Base-by-base conservation (phyloP, 2,888 invertebrate species). In the Hirtodrosophila trivittata region DNA sequence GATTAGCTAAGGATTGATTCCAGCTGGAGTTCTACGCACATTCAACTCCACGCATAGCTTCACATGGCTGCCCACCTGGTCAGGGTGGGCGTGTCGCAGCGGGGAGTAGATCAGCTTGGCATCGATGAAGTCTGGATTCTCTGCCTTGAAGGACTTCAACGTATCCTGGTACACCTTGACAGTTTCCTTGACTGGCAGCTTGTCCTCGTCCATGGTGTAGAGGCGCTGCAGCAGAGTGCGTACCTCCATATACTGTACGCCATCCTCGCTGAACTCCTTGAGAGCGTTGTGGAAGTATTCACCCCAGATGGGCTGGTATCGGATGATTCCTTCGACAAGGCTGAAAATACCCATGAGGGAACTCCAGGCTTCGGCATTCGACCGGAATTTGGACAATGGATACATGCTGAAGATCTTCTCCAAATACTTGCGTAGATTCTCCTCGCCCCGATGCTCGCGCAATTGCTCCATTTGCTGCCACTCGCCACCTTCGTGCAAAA, bases 61-160 rank as follows among this genome's bases (percentile, higher is more conserved):
- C 25, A 94, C 83, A 75, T 93, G 93, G 0, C 89, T 72, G 0
- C 89, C 87, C 4, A 94, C 78, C 0, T 88, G 82, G 0, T 77
- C 54, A 0, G 77, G 77, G 6, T 91, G 86, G 0, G 92, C 91
- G 1, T 89, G 87, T 43, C 95, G 92, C 0, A 89, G 63, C 0
- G 94, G 94, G 0, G 94, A 94, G 75, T 93, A 95, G 62, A 95
- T 95, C 0, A 95, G 74, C 86, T 93, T 94, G 0, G 92, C 93
- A 0, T 95, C 95, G 33, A 93, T 87, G 67, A 95, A 95, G 62
- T 93, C 93, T 0, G 93, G 93, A 88, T 95, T 89, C 26, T 93
- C 92, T 0, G 83, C 81, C 38, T 92, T 89, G 74, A 95, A 95
- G 57, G 91, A 91, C 0, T 92, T 90, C 1, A 93, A 90, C 0